Conservation (phyloP, 2,797 vertebrate genomes). For the Zalophus californianus region DNA sequence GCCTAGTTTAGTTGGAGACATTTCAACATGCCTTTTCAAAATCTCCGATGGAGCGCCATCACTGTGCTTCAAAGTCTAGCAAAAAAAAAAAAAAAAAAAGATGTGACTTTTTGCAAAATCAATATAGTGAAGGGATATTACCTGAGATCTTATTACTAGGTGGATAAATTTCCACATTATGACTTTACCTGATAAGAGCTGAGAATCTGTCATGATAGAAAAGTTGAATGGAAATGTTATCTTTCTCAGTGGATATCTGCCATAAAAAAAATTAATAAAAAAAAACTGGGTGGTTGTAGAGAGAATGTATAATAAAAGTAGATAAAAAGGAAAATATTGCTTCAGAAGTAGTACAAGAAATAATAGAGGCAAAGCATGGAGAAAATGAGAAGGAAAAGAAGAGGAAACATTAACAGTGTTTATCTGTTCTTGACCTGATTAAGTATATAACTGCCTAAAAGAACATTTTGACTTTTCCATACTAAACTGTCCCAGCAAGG, state of each 20-base stretch:
- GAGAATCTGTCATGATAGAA: slow-evolving; percentile 66
- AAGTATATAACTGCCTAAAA: slow-evolving; percentile 40
- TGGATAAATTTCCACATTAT: not conserved
- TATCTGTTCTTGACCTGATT: slow-evolving; percentile 73
- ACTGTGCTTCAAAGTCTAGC: not conserved
- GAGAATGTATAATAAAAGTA: slow-evolving; percentile 63
- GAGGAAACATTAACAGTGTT: slow-evolving; percentile 53
- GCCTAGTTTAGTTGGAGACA: not conserved
- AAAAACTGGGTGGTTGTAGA: slow-evolving; percentile 40
- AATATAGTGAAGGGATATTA: slow-evolving; percentile 13
- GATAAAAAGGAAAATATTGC: slow-evolving; percentile 66
- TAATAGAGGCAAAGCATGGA: slow-evolving; percentile 9
- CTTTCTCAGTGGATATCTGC: slow-evolving; percentile 64
- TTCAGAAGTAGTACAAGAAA: slow-evolving; percentile 48
- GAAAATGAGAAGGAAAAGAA: not conserved
- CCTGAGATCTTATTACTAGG: slow-evolving; percentile 48
- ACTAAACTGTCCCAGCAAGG: slow-evolving; percentile 56
- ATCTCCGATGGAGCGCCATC: not conserved
- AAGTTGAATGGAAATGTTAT: slow-evolving; percentile 60
- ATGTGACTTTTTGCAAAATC: not conserved
- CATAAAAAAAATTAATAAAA: slow-evolving; percentile 37
- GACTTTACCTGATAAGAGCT: slow-evolving; percentile 43
- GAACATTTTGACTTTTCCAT: slow-evolving; percentile 56
- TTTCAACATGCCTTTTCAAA: slow-evolving; percentile 42
- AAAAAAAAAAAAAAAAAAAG: not conserved